These are phyloP conservation scores for Gallinago stenura DNA, from an alignment of 2,797 vertebrate genomes.

Conservation along the genomic window DNA sequence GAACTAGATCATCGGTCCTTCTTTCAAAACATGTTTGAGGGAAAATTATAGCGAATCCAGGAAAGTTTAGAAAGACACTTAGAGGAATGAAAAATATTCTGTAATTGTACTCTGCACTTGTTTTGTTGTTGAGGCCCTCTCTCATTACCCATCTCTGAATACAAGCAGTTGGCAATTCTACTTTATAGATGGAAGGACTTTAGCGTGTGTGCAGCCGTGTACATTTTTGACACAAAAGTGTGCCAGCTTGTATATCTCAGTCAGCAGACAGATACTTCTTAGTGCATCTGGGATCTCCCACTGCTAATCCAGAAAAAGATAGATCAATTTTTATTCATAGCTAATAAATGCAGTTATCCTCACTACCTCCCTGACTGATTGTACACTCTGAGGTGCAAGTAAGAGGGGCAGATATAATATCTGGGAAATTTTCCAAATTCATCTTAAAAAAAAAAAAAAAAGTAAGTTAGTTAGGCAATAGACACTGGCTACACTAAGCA, in stretches of 20 bases:
- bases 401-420: slow-evolving; percentile 69
- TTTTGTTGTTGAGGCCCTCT: background rate
- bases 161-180: background rate
- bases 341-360: slow-evolving; percentile 72
- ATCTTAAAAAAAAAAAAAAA: background rate
- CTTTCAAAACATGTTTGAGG: background rate
- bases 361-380: background rate
- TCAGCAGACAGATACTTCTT: slow-evolving; percentile 55
- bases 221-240: background rate
- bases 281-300: slow-evolving; percentile 48
- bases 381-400: slow-evolving; percentile 37
- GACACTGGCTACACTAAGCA: slow-evolving; percentile 15
- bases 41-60: background rate
- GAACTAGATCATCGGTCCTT: background rate
- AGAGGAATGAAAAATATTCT: background rate
- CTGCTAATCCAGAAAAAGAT: slow-evolving; percentile 58
- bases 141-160: background rate
- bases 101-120: background rate
- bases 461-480: slow-evolving; percentile 9
- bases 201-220: slow-evolving; percentile 1
- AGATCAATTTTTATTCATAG: slow-evolving; percentile 61
- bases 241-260: slow-evolving; percentile 35
- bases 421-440: slow-evolving; percentile 77
- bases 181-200: slow-evolving; percentile 14
- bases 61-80: background rate